Percentiles rank a stretch among this genome's conserved stretches.
Evolutionary conservation across 2,797 vertebrate species (phyloP).

Genomic region (Oreonectes daqikongensis): DNA sequence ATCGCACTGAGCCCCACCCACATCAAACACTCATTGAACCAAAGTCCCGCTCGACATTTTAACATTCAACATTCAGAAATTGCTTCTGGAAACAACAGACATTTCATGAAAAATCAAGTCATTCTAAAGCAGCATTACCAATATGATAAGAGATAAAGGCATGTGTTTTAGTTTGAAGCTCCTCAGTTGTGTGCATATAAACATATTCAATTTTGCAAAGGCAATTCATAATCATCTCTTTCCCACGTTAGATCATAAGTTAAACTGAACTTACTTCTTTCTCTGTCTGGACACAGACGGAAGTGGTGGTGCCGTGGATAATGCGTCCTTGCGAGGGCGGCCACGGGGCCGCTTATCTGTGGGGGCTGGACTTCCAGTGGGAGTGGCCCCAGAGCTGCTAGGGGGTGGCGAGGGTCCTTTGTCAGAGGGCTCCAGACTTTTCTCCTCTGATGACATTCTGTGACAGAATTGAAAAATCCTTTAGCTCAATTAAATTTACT

Average conservation of each 20-base stretch:
- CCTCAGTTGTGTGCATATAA: too few species aligned
- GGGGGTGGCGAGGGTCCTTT: constrained; percentile 81
- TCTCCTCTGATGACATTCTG: constrained; percentile 99
- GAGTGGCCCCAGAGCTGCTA: constrained; percentile 84
- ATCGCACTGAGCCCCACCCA: neutral
- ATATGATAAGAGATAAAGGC: too few species aligned
- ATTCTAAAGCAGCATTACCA: too few species aligned
- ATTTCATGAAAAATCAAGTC: too few species aligned
- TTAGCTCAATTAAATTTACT: constrained; percentile 7
- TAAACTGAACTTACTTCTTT: constrained; percentile 88
- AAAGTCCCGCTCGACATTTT: neutral
- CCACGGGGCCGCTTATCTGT: constrained; percentile 96
- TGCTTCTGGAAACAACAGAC: too few species aligned
- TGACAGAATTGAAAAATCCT: constrained; percentile 40
- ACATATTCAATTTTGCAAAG: neutral
- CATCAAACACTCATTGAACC: neutral
- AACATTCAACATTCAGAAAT: neutral
- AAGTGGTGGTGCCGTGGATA: constrained; percentile 69
- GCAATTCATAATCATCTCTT: neutral
- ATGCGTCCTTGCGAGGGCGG: constrained; percentile 95
- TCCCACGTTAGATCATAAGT: neutral
- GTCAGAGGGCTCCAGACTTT: constrained; percentile 88
- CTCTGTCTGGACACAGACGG: constrained; percentile 87
- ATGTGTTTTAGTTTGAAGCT: too few species aligned
- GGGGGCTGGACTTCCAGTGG: constrained; percentile 89